Base-by-base conservation (phyloP, 2,113 vertebrate species). In the Thalassarche chlororhynchos region DNA sequence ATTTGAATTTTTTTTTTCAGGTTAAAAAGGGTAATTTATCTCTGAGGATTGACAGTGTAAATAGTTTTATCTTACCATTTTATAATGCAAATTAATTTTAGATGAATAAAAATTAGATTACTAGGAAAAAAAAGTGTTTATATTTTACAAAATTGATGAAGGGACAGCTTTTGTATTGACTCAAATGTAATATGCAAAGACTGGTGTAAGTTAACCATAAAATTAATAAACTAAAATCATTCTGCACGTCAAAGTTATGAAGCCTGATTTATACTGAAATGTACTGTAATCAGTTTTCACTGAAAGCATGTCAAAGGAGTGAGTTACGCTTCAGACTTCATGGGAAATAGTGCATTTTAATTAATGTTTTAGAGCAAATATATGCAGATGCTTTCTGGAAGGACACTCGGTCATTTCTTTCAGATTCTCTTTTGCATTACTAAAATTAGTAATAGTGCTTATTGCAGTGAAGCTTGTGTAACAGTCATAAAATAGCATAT, bases 331-430 rank as follows among this genome's bases (percentile, higher is more conserved):
- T 88, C 14, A 74, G 42, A 36, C 34, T 92, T 92, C 66, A 36
- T 23, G 64, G 90, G 72, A 72, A 93, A 86, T 38, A 55, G 44
- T 57, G 42, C 68, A 47, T 98, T 96, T 89, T 89, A 96, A 89
- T 96, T 77, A 87, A 44, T 19, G 3, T 31, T 86, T 85, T 66
- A 76, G 58, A 32, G 32, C 5, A 5, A 80, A 85, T 60, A 65
- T 26, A 14, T 31, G 34, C 80, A 83, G 87, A 71, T 86, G 28
- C 49, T 92, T 95, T 93, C n/a, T 62, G 36, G 40, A 52, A 84
- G 65, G 34, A 6, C 18, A 57, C 31, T 71, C 49, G 70, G 66
- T 95, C 77, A 75, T 69, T 92, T 91, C 76, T 87, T 95, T 94
- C 82, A 81, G 44, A 34, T 93, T 76, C n/a, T 58, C 54, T 93